These are phyloP conservation scores for Apotomis turbidana DNA, from an alignment of 2,888 invertebrate species.

Conservation along the genomic window DNA sequence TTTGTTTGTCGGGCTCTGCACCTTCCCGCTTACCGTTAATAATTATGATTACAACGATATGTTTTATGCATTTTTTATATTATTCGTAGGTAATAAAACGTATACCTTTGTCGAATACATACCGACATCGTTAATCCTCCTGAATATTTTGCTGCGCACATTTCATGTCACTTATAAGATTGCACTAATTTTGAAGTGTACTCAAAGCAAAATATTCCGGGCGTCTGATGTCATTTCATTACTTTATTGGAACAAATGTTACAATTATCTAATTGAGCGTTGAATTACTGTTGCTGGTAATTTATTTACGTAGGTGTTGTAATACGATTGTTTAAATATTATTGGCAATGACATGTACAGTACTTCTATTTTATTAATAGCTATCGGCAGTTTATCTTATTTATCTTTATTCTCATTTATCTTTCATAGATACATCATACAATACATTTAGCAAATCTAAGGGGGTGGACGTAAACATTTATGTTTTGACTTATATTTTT, in stretches of 20 bases:
- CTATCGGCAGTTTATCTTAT: neutral
- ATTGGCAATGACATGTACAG: neutral
- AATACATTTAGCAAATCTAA: too few relatives aligned
- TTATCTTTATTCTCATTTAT: too few relatives aligned
- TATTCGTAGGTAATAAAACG: conserved; percentile 41
- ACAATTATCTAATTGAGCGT: conserved; percentile 65
- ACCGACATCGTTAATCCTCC: conserved; percentile 49
- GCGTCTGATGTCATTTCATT: conserved; percentile 52
- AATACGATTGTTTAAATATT: neutral
- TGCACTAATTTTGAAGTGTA: too few relatives aligned
- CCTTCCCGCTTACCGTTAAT: conserved; percentile 59
- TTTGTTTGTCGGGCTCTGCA: conserved; percentile 10
- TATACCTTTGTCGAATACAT: conserved; percentile 47
- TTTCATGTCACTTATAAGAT: too few relatives aligned
- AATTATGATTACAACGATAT: conserved; percentile 71
- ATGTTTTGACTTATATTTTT: too few relatives aligned
- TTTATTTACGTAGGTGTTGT: conserved; percentile 4
- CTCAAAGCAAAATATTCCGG: neutral
- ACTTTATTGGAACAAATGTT: conserved; percentile 76
- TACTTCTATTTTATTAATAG: neutral
- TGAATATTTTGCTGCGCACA: neutral
- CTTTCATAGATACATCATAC: too few relatives aligned
- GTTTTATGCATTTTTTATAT: conserved; percentile 67
- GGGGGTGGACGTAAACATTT: too few relatives aligned
- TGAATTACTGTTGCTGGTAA: conserved; percentile 58